These are phyloP conservation scores for Cydia splendana DNA, from an alignment of 1,140 invertebrate genomes.

Conservation along the genomic window DNA sequence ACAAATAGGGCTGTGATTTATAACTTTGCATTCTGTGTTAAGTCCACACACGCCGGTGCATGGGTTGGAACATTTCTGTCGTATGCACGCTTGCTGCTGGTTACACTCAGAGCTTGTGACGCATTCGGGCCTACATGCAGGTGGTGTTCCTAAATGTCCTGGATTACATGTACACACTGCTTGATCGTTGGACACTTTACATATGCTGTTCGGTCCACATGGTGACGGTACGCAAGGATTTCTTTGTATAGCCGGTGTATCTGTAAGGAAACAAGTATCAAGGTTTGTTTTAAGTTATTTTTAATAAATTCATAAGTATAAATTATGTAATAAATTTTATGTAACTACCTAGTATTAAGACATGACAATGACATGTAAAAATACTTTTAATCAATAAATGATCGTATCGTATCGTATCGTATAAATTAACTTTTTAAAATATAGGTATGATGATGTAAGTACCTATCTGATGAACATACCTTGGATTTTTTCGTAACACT, in stretches of 20 bases:
- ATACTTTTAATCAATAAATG: too few relatives aligned
- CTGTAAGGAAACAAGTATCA: constrained; percentile 45
- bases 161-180: constrained; percentile 84
- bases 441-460: neutral
- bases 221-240: constrained; percentile 88
- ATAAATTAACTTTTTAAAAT: too few relatives aligned
- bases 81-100: constrained; percentile 72
- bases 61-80: constrained; percentile 80
- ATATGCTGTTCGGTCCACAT: constrained; percentile 88
- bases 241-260: constrained; percentile 50
- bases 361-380: too few relatives aligned
- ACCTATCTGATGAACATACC: constrained; percentile 43
- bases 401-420: too few relatives aligned
- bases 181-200: constrained; percentile 84
- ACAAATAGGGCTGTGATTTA: constrained; percentile 80
- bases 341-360: too few relatives aligned
- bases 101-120: constrained; percentile 78
- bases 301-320: neutral
- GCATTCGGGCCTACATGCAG: constrained; percentile 80
- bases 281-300: constrained; percentile 28
- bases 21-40: constrained; percentile 81
- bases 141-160: constrained; percentile 76
- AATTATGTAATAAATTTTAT: neutral
- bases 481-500: constrained; percentile 55
- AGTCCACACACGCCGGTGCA: constrained; percentile 82